Base-by-base conservation (phyloP, 2,113 vertebrate genomes). In the Ctenodactylus gundi region DNA sequence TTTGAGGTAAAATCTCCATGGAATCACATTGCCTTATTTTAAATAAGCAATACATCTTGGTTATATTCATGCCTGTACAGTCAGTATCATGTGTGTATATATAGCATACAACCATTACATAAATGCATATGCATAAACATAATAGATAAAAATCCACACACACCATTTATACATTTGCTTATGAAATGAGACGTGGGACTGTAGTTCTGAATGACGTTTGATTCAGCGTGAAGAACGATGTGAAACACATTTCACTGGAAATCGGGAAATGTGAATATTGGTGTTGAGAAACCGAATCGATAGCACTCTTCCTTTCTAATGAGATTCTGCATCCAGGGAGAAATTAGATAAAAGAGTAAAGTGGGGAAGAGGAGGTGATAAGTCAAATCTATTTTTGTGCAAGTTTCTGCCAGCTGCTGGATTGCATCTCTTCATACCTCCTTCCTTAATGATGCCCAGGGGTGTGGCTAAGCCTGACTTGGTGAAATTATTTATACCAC, bases 381-480 rank as follows among this genome's bases (percentile, higher is more conserved):
- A 21, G 18, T 27, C n/a, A 17, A 13, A 36, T 55, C 11, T 21
- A 13, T 1, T 34, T n/a, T 39, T 41, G 1, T 29, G 10, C 5
- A 15, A 0, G 3, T 17, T 41, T n/a, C 36, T 0, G 2, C 29
- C 31, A 70, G 1, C 7, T 11, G 7, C 9, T 13, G 34, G 0
- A 23, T 1, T 7, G 0, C 9, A 4, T 23, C 4, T 23, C 3
- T 58, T 51, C 18, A 27, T 44, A 27, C 23, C 10, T 62, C 51
- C 65, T 83, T 41, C 8, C 25, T 60, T 36, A n/a, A 0, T 8
- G 53, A 15, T 4, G 8, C 60, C 25, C 53, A 31, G 6, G 9
- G 4, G 29, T 4, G 1, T 21, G 39, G 41, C 18, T 55, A 41
- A 49, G 36, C 51, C 44, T 80, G 12, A 25, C 34, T 27, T 3